These are phyloP conservation scores for Picus viridis DNA, from an alignment of 2,797 vertebrate genomes.

Conservation along the genomic window DNA sequence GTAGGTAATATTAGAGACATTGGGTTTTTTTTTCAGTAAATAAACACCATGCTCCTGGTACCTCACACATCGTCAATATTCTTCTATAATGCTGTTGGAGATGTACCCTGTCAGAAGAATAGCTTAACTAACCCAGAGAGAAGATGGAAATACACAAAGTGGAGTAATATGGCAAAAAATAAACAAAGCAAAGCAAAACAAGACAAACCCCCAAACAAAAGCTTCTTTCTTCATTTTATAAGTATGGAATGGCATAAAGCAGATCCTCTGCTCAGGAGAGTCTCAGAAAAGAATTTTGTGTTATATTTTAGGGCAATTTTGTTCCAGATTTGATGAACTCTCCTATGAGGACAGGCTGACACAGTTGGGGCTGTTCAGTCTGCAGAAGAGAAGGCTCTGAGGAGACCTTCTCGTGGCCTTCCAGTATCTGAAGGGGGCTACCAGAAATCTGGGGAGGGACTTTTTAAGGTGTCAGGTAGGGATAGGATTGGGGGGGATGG, in stretches of 20 bases:
- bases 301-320: neutral
- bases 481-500: no score
- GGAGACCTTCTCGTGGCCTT: no score
- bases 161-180: constrained; percentile 1
- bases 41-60: constrained; percentile 22
- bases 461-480: no score
- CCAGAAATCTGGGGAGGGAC: no score
- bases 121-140: constrained; percentile 18
- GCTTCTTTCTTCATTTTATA: constrained; percentile 23
- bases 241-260: constrained; percentile 16
- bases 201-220: neutral
- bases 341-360: neutral
- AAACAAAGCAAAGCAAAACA: no score
- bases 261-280: neutral
- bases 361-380: no score
- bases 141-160: constrained; percentile 22
- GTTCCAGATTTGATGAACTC: neutral
- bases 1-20: constrained; percentile 14
- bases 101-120: constrained; percentile 37
- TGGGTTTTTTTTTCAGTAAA: constrained; percentile 36
- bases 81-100: neutral
- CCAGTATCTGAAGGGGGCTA: no score
- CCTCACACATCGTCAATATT: constrained; percentile 54
- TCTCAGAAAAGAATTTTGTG: neutral
- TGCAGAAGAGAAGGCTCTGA: no score